Conservation (phyloP, 2,797 vertebrate genomes). For the Hippocampus kuda region DNA sequence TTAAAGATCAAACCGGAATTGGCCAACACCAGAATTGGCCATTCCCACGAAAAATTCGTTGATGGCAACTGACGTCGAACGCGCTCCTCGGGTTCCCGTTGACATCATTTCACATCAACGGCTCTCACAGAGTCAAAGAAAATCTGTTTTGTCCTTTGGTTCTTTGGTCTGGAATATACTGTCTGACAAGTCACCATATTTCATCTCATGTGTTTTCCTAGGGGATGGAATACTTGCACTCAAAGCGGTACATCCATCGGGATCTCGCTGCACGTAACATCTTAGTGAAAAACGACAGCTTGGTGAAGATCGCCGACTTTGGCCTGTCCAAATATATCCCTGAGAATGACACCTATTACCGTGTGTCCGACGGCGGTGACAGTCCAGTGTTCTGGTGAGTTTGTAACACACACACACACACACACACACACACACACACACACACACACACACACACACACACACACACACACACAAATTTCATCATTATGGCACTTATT, state of each 20-base stretch:
- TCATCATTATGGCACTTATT: neutral
- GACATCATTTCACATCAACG: too few species aligned
- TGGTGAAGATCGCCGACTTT: constrained; percentile 92
- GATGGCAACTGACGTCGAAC: too few species aligned
- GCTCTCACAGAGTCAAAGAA: too few species aligned
- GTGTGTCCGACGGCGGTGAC: constrained; percentile 80
- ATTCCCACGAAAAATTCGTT: too few species aligned
- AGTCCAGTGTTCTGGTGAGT: constrained; percentile 88
- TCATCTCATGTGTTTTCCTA: constrained; percentile 27
- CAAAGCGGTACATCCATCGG: constrained; percentile 79
- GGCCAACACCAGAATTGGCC: too few species aligned
- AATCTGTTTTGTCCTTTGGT: neutral
- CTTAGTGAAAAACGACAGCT: constrained; percentile 76
- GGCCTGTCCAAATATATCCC: constrained; percentile 86
- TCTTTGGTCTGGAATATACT: neutral
- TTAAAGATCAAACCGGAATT: too few species aligned
- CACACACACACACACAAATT: neutral
- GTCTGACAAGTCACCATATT: neutral
- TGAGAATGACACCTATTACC: constrained; percentile 80
- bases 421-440: neutral
- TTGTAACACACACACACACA: neutral
- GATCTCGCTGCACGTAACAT: constrained; percentile 89
- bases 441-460: neutral
- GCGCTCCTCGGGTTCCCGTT: too few species aligned
- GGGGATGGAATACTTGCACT: constrained; percentile 92